A percentile compares a stretch with the other conserved stretches of the same genome.
phyloP scores from a whole-genome alignment of 2,888 invertebrate genomes.

The Eurois occulta region DNA sequence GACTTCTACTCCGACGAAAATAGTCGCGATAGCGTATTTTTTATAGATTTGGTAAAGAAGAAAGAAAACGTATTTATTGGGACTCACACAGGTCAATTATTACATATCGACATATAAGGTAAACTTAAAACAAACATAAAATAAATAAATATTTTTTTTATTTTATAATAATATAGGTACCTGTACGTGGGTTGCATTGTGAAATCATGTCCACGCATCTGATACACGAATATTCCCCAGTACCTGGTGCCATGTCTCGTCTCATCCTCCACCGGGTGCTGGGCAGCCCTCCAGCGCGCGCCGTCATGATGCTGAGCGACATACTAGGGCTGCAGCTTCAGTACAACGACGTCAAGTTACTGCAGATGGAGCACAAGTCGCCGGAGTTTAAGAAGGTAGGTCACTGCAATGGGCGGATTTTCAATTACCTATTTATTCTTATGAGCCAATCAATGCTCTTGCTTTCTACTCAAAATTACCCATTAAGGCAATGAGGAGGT shows the following conservation, averaged over 20 bases:
- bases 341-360: constrained; percentile 70
- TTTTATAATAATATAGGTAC: too few relatives aligned
- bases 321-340: constrained; percentile 70
- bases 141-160: too few relatives aligned
- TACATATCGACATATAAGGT: too few relatives aligned
- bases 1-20: background rate
- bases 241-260: constrained; percentile 63
- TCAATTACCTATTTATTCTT: too few relatives aligned
- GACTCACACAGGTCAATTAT: background rate
- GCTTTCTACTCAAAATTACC: too few relatives aligned
- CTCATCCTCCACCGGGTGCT: constrained; percentile 71
- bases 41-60: too few relatives aligned
- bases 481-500: too few relatives aligned
- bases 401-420: background rate
- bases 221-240: constrained; percentile 6
- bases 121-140: background rate
- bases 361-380: constrained; percentile 69
- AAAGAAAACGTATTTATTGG: background rate
- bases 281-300: constrained; percentile 74
- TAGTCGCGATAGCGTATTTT: too few relatives aligned
- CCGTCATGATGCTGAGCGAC: constrained; percentile 74
- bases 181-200: background rate
- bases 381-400: constrained; percentile 72
- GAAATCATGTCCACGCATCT: background rate
- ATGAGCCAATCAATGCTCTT: too few relatives aligned